Conservation (phyloP, 2,797 vertebrate species). For the Squalus acanthias region DNA sequence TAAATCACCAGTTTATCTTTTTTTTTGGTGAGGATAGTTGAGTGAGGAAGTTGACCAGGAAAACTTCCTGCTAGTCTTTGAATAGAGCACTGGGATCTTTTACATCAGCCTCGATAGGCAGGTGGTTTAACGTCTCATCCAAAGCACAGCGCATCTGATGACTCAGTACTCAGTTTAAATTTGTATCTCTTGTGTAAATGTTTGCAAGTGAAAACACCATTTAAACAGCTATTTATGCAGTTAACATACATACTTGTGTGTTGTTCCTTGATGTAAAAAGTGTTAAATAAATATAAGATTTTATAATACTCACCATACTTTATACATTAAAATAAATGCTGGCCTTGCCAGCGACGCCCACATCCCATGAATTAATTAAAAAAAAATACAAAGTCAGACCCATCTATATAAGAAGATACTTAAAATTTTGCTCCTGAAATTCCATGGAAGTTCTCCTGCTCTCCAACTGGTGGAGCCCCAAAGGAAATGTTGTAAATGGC, state of each 20-base stretch:
- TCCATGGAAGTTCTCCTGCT: background rate
- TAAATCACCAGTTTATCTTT: background rate
- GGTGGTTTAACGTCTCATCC: background rate
- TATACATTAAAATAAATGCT: background rate
- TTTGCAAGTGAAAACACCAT: background rate
- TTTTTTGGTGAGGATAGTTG: background rate
- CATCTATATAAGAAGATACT: background rate
- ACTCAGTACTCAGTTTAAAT: background rate
- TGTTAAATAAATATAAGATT: background rate
- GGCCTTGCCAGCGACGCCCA: no score
- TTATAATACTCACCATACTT: background rate
- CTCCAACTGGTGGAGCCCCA: background rate
- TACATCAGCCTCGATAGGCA: background rate
- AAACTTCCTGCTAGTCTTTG: background rate
- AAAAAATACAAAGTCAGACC: background rate
- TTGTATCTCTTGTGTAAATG: background rate
- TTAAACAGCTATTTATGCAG: background rate
- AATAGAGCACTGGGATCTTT: background rate
- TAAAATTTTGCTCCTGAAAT: background rate
- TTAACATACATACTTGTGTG: background rate
- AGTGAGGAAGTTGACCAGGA: background rate
- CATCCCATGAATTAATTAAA: no score
- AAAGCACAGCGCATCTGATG: background rate
- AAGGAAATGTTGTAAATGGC: background rate
- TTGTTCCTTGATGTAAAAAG: background rate